Conservation (phyloP, 2,888 invertebrate species). For the Protonemura montana region DNA sequence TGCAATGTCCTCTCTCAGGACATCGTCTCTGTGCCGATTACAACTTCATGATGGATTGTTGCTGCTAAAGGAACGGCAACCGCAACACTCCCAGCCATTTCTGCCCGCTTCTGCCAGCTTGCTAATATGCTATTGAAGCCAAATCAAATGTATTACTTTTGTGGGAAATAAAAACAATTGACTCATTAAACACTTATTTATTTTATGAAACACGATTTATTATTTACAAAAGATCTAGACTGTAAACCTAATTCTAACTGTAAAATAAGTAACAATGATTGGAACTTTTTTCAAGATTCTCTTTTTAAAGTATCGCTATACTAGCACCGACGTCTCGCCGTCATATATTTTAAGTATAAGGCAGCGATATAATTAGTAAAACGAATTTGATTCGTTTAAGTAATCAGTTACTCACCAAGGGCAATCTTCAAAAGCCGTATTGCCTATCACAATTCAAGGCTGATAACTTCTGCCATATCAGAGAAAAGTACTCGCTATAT, state of each 20-base stretch:
- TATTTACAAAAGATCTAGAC: background rate
- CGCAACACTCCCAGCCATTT: too few species aligned
- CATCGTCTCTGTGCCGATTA: constrained; percentile 55
- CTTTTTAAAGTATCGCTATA: background rate
- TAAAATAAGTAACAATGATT: background rate
- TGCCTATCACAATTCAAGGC: constrained; percentile 7
- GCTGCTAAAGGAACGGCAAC: constrained; percentile 61
- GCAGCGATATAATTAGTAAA: background rate
- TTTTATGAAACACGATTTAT: background rate
- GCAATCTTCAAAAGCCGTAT: background rate
- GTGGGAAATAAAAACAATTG: too few species aligned
- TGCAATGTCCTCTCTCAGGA: constrained; percentile 58
- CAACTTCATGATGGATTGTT: constrained; percentile 61
- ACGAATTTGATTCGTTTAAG: background rate
- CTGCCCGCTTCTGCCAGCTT: too few species aligned
- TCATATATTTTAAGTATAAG: background rate
- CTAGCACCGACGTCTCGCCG: background rate
- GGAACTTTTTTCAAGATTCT: background rate
- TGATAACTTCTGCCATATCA: background rate
- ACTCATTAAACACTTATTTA: background rate
- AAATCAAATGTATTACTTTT: background rate
- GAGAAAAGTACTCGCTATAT: background rate
- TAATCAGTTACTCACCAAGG: background rate
- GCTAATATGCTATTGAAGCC: too few species aligned
- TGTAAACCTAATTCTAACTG: background rate